These are phyloP conservation scores for Diphyllodes magnificus DNA, from an alignment of 2,113 vertebrate genomes.

Conservation along the genomic window DNA sequence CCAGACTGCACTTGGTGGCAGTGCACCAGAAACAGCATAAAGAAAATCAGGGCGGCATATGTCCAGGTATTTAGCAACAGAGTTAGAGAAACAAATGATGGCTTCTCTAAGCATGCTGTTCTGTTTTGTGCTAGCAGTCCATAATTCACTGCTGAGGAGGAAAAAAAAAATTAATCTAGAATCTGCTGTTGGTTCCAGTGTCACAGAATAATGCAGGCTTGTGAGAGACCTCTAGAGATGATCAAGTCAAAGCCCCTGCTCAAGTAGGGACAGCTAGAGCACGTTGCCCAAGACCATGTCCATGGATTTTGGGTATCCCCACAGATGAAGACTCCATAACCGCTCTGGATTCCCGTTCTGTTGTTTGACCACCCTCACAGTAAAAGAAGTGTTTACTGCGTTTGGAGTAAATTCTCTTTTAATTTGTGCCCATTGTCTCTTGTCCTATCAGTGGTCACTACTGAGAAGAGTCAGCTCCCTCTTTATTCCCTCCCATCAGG, in stretches of 20 bases:
- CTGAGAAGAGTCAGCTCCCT: background rate
- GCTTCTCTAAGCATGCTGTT: background rate
- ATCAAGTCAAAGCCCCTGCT: background rate
- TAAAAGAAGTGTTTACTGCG: background rate
- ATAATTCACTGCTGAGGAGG: background rate
- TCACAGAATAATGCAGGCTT: background rate
- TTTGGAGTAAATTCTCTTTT: background rate
- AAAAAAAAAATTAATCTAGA: background rate
- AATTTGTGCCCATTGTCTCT: background rate
- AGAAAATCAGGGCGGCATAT: background rate
- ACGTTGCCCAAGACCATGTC: fast-evolving
- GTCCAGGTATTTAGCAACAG: background rate
- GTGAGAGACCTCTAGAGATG: background rate
- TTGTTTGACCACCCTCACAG: background rate
- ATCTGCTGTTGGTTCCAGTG: background rate
- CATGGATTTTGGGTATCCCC: background rate
- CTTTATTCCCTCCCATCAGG: background rate
- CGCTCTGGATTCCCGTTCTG: fast-evolving
- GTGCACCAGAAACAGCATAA: background rate
- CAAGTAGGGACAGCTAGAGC: background rate
- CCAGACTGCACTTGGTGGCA: background rate
- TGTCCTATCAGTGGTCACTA: background rate
- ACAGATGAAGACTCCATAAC: background rate
- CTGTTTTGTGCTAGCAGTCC: background rate
- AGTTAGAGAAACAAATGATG: background rate